phyloP scores from a whole-genome alignment of 1,140 invertebrate species.

The Trichonephila inaurata region DNA sequence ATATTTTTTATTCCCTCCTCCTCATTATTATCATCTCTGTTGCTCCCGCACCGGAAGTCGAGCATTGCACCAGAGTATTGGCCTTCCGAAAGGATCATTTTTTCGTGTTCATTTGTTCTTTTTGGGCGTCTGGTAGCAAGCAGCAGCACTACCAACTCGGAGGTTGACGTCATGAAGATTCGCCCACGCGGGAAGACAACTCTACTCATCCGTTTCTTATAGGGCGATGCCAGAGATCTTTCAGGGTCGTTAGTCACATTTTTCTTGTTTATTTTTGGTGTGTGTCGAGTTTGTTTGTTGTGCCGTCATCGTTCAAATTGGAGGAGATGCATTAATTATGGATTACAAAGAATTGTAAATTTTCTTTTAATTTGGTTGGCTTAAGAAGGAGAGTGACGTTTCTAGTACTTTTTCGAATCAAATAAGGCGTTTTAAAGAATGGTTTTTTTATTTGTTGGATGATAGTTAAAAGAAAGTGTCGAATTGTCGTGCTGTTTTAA shows the following conservation, averaged over 20 bases:
- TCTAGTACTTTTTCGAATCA: no score
- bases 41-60: slow-evolving; percentile 18
- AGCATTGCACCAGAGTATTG: slow-evolving; percentile 14
- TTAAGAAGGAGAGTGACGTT: neutral
- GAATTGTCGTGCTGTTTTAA: no score
- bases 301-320: slow-evolving; percentile 8
- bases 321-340: slow-evolving; percentile 14
- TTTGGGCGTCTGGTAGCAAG: slow-evolving; percentile 13
- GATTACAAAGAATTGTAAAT: neutral
- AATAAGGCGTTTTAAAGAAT: no score
- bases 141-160: no score
- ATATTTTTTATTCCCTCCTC: neutral
- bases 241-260: slow-evolving; percentile 19
- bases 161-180: slow-evolving; percentile 2
- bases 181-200: neutral
- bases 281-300: neutral
- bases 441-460: no score
- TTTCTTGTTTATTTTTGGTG: neutral
- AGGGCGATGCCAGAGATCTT: slow-evolving; percentile 31
- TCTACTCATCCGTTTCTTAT: slow-evolving; percentile 16
- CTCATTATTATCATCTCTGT: neutral
- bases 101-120: slow-evolving; percentile 37
- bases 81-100: slow-evolving; percentile 29
- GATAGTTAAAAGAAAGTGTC: no score
- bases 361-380: neutral